Evolutionary conservation across 2,113 vertebrate genomes (phyloP).

Genomic region (Channa maculata): DNA sequence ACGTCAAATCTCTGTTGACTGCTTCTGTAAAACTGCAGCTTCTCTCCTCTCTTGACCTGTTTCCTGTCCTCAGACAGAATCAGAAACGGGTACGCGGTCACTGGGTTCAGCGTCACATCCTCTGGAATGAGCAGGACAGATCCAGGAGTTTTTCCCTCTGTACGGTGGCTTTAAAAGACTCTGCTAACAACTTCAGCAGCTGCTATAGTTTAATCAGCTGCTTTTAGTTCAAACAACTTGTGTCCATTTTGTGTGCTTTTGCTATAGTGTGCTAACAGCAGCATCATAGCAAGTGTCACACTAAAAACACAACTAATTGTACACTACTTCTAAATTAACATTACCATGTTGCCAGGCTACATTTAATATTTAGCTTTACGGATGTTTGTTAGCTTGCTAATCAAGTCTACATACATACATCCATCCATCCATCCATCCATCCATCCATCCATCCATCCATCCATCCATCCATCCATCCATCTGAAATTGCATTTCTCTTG

Average conservation of each 20-base stretch:
- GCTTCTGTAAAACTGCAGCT: conserved; percentile 82
- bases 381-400: too few relatives aligned
- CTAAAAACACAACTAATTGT: too few relatives aligned
- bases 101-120: conserved; percentile 80
- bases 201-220: background rate
- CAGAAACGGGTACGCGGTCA: conserved; percentile 84
- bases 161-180: background rate
- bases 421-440: too few relatives aligned
- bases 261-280: background rate
- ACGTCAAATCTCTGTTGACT: conserved; percentile 80
- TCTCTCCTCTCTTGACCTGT: conserved; percentile 81
- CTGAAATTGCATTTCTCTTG: too few relatives aligned
- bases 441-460: too few relatives aligned
- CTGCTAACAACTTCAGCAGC: background rate
- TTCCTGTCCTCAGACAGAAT: conserved; percentile 82
- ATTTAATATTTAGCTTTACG: too few relatives aligned
- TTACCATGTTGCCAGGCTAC: too few relatives aligned
- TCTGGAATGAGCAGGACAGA: conserved; percentile 49
- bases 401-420: too few relatives aligned
- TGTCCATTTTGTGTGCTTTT: background rate
- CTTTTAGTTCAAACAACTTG: background rate
- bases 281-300: too few relatives aligned
- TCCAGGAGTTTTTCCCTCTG: background rate
- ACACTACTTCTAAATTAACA: too few relatives aligned
- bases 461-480: too few relatives aligned